Evolutionary conservation across 30 jellyfish, hydroid and myxozoan species (phyloP).

Genomic region (Turritopsis dohrnii): DNA sequence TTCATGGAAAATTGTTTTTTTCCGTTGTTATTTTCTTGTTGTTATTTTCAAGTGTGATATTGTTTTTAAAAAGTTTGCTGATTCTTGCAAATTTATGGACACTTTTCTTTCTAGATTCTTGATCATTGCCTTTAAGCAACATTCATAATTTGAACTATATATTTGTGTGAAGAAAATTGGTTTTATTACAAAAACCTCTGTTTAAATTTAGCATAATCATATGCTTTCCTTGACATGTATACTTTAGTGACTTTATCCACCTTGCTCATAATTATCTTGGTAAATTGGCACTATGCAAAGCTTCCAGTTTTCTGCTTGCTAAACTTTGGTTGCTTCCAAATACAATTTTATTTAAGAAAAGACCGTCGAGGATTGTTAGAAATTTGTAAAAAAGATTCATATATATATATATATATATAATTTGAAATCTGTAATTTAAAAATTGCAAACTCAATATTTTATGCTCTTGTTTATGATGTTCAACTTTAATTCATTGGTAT

Average conservation of each 20-base stretch:
- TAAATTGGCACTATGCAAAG: slow-evolving; percentile 15
- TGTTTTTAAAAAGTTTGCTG: no score
- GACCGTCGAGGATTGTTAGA: not conserved
- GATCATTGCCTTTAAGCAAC: no score
- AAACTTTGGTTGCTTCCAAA: slow-evolving; percentile 11
- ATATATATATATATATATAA: no score
- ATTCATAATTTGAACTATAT: no score
- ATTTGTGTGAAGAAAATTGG: no score
- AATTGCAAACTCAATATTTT: not conserved
- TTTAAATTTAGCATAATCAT: no score
- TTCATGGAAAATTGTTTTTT: no score
- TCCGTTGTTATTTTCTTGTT: no score
- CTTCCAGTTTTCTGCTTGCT: slow-evolving; percentile 25
- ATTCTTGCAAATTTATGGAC: not conserved
- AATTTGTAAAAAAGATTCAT: not conserved
- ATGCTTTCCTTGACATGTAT: not conserved
- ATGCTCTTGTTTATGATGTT: not conserved
- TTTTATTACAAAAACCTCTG: no score
- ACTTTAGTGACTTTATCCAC: slow-evolving; percentile 14
- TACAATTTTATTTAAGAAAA: not conserved
- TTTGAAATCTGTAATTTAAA: no score
- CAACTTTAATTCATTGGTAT: not conserved
- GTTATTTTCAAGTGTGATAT: not conserved
- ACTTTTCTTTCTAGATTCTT: no score
- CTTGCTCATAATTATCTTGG: slow-evolving; percentile 2